Percentiles rank a stretch among this genome's conserved stretches.
Evolutionary conservation across 2,888 invertebrate species (phyloP).

Genomic region (Villa cingulata): DNA sequence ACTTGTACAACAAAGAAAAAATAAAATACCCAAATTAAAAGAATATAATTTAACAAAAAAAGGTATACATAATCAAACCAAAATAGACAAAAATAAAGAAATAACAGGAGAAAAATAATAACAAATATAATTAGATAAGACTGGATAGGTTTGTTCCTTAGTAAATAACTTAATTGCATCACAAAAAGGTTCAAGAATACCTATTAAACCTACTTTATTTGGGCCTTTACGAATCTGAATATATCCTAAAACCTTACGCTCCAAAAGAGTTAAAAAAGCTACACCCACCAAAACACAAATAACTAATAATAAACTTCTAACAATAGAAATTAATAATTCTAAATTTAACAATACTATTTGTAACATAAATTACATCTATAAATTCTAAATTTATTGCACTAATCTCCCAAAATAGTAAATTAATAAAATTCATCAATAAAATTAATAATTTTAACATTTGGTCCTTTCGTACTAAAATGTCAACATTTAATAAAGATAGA

Average conservation of each 20-base stretch:
- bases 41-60: conserved; percentile 41
- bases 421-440: conserved; percentile 28
- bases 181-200: conserved; percentile 54
- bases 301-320: conserved; percentile 41
- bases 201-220: conserved; percentile 51
- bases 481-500: conserved; percentile 52
- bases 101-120: conserved; percentile 48
- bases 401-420: conserved; percentile 49
- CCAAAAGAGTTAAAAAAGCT: conserved; percentile 58
- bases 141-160: conserved; percentile 47
- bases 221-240: conserved; percentile 62
- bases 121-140: conserved; percentile 44
- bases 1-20: conserved; percentile 51
- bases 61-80: conserved; percentile 46
- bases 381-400: conserved; percentile 59
- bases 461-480: conserved; percentile 72
- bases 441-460: conserved; percentile 40
- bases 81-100: conserved; percentile 45
- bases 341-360: conserved; percentile 41
- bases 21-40: conserved; percentile 47
- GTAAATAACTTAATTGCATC: conserved; percentile 61
- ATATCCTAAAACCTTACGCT: conserved; percentile 57
- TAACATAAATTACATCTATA: conserved; percentile 44
- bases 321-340: conserved; percentile 36
- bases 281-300: conserved; percentile 49